Base-by-base conservation (phyloP, 2,797 vertebrate genomes). In the Chaetodon trifasciatus region DNA sequence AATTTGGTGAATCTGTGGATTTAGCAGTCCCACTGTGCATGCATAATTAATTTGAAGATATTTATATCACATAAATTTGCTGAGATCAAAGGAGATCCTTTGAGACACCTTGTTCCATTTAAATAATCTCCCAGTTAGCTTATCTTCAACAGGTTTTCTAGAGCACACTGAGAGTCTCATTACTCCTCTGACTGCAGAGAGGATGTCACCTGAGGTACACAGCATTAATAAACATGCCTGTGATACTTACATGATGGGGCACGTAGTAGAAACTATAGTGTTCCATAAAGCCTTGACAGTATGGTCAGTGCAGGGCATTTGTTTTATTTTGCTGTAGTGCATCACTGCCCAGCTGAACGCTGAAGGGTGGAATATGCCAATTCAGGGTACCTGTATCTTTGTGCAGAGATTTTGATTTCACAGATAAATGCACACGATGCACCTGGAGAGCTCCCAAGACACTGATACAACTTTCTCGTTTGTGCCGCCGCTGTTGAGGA, bases 81-180 rank as follows among this genome's bases (percentile, higher is more conserved):
- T 73, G 88, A 92, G 88, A 94, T 90, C 87, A 94, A 89, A 93
- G 79, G 53, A 82, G 78, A 76, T 94, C 91, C 85, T 64, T 21
- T 12, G 90, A 92, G 92, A 94, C 50, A 74, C 86, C 75, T 88
- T 91, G 91, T 90, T 81, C 92, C 83, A 92, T 90, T 94, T 94
- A 76, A 82, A 85, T 83, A 79, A 90, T 86, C 69, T 86, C 82
- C 64, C 49, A 81, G 85, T 90, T 88, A 74, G 74, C 79, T 80
- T 58, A 32, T 60, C 62, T 60, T 75, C 84, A 85, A 84, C 85
- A 87, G 81, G 81, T 87, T 85, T 85, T 85, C 49, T 65, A 40
- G 71, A 76, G 69, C 47, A 62, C 52, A 60, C 0, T 6, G 35
- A 49, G 57, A n/a, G 39, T 65, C 42, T 77, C 16, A 21, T 75